Base-by-base conservation (phyloP, 2,888 invertebrate genomes). In the Kryphioiulus occultus region DNA sequence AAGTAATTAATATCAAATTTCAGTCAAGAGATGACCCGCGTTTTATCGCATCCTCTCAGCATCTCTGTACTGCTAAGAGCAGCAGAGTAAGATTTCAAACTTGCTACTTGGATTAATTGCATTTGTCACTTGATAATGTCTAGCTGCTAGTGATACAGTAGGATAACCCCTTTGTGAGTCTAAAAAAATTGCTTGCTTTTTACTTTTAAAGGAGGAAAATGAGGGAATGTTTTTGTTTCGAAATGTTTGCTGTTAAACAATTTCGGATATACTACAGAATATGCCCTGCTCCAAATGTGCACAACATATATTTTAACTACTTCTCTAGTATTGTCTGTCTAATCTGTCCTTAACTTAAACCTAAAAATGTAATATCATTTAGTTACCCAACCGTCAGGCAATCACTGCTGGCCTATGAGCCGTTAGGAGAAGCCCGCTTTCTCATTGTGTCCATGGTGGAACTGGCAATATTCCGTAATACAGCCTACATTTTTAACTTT, bases 401-500 rank as follows among this genome's bases (percentile, higher is more conserved):
- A n/a, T n/a, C n/a, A n/a, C n/a, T n/a, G n/a, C n/a, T n/a, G n/a
- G n/a, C n/a, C n/a, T n/a, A n/a, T n/a, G n/a, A n/a, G n/a, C n/a
- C n/a, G n/a, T n/a, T n/a, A n/a, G n/a, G n/a, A n/a, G n/a, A n/a
- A n/a, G n/a, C n/a, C n/a, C n/a, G n/a, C n/a, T n/a, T n/a, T n/a
- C n/a, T n/a, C n/a, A n/a, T n/a, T n/a, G n/a, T n/a, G n/a, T n/a
- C n/a, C n/a, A n/a, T n/a, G n/a, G n/a, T n/a, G n/a, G n/a, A n/a
- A n/a, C 7, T 78, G 9, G 17, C n/a, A 78, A 19, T 26, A 78
- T 19, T 26, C 0, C 17, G 22, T 89, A 89, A 89, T 35, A 35
- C 2, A 35, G 7, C 3, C 7, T 35, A 35, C 2, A 35, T 89
- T 90, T 59, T 32, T 85, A 17, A 44, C 39, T 87, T 44, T 44